Percentiles rank a stretch among this genome's conserved stretches.
phyloP scores from a whole-genome alignment of 1,140 invertebrate genomes.

The Anastatus disparis region DNA sequence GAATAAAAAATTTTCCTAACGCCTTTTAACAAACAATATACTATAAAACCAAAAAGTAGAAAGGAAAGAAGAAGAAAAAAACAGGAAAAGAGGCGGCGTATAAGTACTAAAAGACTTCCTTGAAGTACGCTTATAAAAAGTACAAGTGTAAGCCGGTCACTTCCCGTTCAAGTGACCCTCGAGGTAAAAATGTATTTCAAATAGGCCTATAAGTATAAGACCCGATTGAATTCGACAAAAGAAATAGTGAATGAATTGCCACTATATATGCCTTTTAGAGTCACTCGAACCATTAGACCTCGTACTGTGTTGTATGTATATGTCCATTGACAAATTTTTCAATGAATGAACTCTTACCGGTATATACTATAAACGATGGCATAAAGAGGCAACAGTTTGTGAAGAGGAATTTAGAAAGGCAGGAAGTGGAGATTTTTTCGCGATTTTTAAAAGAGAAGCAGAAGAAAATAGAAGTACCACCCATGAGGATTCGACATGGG shows the following conservation, averaged over 20 bases:
- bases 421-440: constrained; percentile 47
- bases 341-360: constrained; percentile 13
- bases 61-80: neutral
- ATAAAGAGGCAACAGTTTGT: no score
- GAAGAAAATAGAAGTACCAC: constrained; percentile 6
- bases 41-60: neutral
- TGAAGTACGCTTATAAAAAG: constrained; percentile 19
- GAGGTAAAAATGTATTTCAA: constrained; percentile 47
- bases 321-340: neutral
- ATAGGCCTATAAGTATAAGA: constrained; percentile 42
- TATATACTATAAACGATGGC: no score
- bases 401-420: no score
- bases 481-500: constrained; percentile 51
- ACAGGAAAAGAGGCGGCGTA: neutral
- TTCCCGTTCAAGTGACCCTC: constrained; percentile 57
- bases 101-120: constrained; percentile 23
- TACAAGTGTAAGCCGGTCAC: constrained; percentile 38
- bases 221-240: constrained; percentile 56
- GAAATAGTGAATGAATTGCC: constrained; percentile 59
- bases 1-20: neutral
- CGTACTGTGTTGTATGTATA: constrained; percentile 19
- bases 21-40: neutral
- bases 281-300: constrained; percentile 47
- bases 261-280: no score
- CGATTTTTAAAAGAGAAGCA: constrained; percentile 32